phyloP scores from a whole-genome alignment of 2,888 invertebrate genomes.

The Capitulum mitella region DNA sequence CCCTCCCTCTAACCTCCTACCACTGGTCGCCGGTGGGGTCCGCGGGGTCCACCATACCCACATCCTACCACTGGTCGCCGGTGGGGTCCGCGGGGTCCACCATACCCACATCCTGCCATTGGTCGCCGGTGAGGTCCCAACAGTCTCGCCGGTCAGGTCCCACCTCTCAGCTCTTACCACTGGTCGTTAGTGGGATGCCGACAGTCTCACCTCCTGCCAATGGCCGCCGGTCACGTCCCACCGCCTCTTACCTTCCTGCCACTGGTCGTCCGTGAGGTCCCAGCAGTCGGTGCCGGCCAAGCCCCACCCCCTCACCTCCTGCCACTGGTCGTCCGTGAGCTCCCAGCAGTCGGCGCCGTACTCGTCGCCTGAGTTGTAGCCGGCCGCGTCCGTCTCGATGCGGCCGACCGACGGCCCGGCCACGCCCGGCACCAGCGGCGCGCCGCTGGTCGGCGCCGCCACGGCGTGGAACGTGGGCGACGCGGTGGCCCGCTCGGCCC shows the following conservation, averaged over 20 bases:
- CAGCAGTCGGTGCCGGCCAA: not conserved
- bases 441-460: not conserved
- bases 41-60: too few relatives aligned
- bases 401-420: conserved; percentile 33
- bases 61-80: too few relatives aligned
- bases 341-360: conserved; percentile 35
- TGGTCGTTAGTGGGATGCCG: not conserved
- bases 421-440: not conserved
- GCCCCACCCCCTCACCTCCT: conserved; percentile 32
- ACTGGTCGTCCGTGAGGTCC: not conserved
- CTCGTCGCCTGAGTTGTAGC: conserved; percentile 36
- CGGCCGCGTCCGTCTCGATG: conserved; percentile 32
- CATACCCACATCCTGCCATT: too few relatives aligned
- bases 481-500: not conserved
- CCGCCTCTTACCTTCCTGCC: not conserved
- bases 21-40: too few relatives aligned
- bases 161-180: not conserved
- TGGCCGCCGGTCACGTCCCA: not conserved
- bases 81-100: too few relatives aligned
- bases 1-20: too few relatives aligned
- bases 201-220: not conserved
- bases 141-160: not conserved
- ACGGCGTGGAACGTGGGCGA: conserved; percentile 9
- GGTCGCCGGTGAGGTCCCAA: too few relatives aligned
- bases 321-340: conserved; percentile 36